Base-by-base conservation (phyloP, 2,888 invertebrate genomes). In the Chromoteleia sp. region DNA sequence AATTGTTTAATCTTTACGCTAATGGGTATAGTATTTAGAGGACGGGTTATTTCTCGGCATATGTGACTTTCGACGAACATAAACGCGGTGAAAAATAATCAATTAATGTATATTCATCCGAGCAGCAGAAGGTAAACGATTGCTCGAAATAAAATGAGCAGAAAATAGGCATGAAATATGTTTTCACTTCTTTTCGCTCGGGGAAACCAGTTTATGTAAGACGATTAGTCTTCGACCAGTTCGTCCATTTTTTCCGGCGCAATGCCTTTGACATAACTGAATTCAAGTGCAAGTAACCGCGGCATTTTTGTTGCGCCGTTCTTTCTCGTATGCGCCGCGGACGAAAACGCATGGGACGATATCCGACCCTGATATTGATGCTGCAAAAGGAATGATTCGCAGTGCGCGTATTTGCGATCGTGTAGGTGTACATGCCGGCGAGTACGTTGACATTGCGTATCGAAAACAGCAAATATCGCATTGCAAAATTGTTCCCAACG, bases 81-180 rank as follows among this genome's bases (percentile, higher is more conserved):
- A 67, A 67, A 50, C 68, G 14, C 61, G 58, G 39, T 58, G 59
- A 71, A 65, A 71, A 71, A 78, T 71, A 45, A 67, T 71, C 71
- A 58, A 76, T 81, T 81, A 81, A 71, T 45, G 76, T 65, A 12
- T 43, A 71, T 71, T 81, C 70, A 71, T 70, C 29, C 21, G 10
- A 50, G 33, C 39, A 14, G 65, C 68, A 30, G 54, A 61, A 56
- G 56, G 56, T 65, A 65, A 70, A 71, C 75, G 75, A 67, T 75
- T 75, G 52, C 61, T 70, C 50, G 56, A 71, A 71, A 75, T 70
- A 67, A 81, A 81, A 81, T 81, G 45, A 76, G 81, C 67, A 76
- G 81, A 81, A 81, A 81, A 81, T 75, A 41, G 58, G 65, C 65
- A 74, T 76, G 58, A 81, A 75, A 73, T 78, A 78, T 71, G 67